Evolutionary conservation across 2,113 vertebrate genomes (phyloP).

Genomic region (Laticauda colubrina): DNA sequence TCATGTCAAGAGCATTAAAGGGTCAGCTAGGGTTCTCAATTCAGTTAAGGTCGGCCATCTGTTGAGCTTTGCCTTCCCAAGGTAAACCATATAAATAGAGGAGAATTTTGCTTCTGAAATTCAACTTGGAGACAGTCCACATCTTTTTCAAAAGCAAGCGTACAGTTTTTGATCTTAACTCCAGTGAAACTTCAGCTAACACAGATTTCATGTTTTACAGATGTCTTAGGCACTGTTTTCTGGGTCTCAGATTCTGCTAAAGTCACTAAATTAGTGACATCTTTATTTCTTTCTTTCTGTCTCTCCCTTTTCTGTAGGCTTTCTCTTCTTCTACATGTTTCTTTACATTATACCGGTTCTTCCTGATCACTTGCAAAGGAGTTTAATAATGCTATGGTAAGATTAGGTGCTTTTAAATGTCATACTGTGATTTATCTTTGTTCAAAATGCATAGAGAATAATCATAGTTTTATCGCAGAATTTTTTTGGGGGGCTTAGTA

Average conservation of each 20-base stretch:
- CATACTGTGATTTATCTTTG: neutral
- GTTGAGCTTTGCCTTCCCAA: neutral
- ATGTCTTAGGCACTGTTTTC: neutral
- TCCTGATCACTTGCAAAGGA: neutral
- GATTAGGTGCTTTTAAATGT: neutral
- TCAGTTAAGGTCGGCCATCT: neutral
- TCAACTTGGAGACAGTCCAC: neutral
- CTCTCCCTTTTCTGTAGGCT: neutral
- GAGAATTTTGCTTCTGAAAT: neutral
- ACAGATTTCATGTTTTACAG: neutral
- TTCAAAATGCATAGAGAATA: neutral
- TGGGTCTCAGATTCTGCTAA: neutral
- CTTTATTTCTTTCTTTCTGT: neutral
- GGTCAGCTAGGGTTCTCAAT: neutral
- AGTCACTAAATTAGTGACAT: neutral
- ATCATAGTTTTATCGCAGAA: neutral
- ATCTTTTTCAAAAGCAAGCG: neutral
- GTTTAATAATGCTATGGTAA: neutral
- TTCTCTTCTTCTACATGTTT: neutral
- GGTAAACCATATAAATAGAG: too few species aligned
- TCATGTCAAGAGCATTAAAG: neutral
- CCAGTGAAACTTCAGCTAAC: neutral
- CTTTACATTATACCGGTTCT: neutral
- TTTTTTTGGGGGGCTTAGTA: neutral
- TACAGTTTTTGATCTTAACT: neutral